Base-by-base conservation (phyloP, 2,888 invertebrate species). In the Serripes groenlandicus region DNA sequence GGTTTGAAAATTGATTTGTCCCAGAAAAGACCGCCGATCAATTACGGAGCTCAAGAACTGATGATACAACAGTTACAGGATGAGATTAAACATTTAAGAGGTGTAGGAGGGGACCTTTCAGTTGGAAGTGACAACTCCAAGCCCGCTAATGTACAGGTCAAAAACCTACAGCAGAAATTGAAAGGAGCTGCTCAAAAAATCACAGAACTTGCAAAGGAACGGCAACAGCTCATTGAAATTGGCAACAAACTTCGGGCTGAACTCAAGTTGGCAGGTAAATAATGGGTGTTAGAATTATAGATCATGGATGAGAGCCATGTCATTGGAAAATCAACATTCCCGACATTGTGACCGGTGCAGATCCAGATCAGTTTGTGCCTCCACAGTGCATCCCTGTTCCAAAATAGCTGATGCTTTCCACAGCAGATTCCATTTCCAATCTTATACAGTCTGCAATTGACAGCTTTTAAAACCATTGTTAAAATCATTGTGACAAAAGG, bases 1-100 rank as follows among this genome's bases (percentile, higher is more conserved):
- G 83, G 84, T n/a, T 74, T 94, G 74, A 94, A 94, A 76, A 73
- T 94, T 78, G 91, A 92, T 9, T 68, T 93, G 42, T 90, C 93
- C 23, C 88, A 92, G 69, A 92, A 89, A 66, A 89, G 91, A 78
- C 93, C 93, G 54, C 85, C 90, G 18, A 88, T 93, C 28, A 94
- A 94, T 79, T 93, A 90, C 90, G 94, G 94, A 49, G 94, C 93
- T 49, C 93, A 94, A 93, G 94, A 94, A 75, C 75, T 94, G 35
- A 86, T 94, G 35, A 94, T 94, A 28, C 94, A 94, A 79, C 94
- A 94, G 76, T 86, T 94, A 18, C 92, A 94, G 79, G 93, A 93
- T 81, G 94, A 94, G 86, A 90, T 94, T 5, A 66, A 42, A 28
- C 66, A 66, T 66, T 42, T 66, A 42, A 34, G 58, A 28, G 66